Base-by-base conservation (phyloP, 2,113 vertebrate genomes). In the Thunnus maccoyii region DNA sequence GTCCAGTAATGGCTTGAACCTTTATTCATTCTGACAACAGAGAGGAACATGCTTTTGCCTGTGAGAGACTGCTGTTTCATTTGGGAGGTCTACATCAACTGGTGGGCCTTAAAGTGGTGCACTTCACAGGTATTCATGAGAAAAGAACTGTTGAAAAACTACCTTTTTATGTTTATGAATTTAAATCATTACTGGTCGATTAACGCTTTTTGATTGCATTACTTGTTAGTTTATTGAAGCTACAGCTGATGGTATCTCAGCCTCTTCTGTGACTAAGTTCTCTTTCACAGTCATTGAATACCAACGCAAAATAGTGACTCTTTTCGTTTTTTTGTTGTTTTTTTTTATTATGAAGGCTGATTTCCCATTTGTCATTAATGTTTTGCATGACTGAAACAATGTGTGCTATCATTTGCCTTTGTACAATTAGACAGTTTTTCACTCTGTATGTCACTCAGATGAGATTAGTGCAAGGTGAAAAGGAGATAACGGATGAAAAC, bases 401-500 rank as follows among this genome's bases (percentile, higher is more conserved):
- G 5, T 63, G 14, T 20, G 25, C n/a, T 2, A 20, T 52, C 32
- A 48, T 62, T 62, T 1, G 3, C 14, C 25, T 63, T 72, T 44
- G 27, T 54, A 4, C 11, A 25, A 56, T 62, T 47, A 64, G 3
- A 71, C n/a, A 57, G 4, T 57, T 66, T 10, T 32, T 7, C 17
- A 52, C 11, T 41, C 9, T 51, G 0, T 48, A 20, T 69, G 63
- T 61, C n/a, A 22, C 25, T 63, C 57, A 46, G 55, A 51, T 36
- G 30, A 41, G 48, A 78, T 55, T 46, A 32, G 27, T 47, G 7
- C 27, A 7, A 56, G 46, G 50, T 80, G 75, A 80, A 73, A 73
- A 85, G 18, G n/a, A 78, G 55, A 68, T 17, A 17, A 62, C 17
- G 50, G 11, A 51, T 25, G 17, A 58, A 79, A 67, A 73, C n/a